Base-by-base conservation (phyloP, 2,797 vertebrate genomes). In the Sus cebifrons region DNA sequence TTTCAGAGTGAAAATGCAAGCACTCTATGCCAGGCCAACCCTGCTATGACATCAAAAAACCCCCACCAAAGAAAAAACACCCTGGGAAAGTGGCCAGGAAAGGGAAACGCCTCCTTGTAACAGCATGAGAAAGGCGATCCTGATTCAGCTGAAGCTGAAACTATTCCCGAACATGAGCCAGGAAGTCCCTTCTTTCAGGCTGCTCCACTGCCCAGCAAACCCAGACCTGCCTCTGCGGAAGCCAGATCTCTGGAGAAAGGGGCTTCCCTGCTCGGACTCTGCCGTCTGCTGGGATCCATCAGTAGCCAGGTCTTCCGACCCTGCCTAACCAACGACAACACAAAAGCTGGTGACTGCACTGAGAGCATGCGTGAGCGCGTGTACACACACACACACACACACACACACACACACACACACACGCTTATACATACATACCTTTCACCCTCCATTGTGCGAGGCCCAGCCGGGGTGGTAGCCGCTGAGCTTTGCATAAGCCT, bases 371-470 rank as follows among this genome's bases (percentile, higher is more conserved):
- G 17, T 58, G 13, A 44, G 56, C 25, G 64, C 77, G 29, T 32
- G 98, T 94, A 89, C 94, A 25, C 85, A 60, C 21, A 62, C 81
- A 21, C 82, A 62, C 32, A 40, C 40, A 64, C 52, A 12, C 73
- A 68, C 58, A 18, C 86, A 58, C 40, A 21, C 29, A 12, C 75
- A 67, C 75, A 67, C 52, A n/a, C 52, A 78, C 29, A 56, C 65
- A 23, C 65, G 71, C 74, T 65, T 93, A 74, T 5, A 87, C 49
- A 85, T 52, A 97, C 98, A 86, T 89, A 98, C 98, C 98, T 99
- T 97, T 98, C 98, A 84, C 98, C 97, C 95, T 98, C 98, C 98
- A 99, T 98, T 5, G 98, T 97, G 96, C 88, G 96, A 98, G 85
- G 97, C 98, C 97, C 97, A 75, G 96, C 91, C 18, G 73, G 87